These are phyloP conservation scores for Karalla daura DNA, from an alignment of 2,797 vertebrate species.

Conservation along the genomic window DNA sequence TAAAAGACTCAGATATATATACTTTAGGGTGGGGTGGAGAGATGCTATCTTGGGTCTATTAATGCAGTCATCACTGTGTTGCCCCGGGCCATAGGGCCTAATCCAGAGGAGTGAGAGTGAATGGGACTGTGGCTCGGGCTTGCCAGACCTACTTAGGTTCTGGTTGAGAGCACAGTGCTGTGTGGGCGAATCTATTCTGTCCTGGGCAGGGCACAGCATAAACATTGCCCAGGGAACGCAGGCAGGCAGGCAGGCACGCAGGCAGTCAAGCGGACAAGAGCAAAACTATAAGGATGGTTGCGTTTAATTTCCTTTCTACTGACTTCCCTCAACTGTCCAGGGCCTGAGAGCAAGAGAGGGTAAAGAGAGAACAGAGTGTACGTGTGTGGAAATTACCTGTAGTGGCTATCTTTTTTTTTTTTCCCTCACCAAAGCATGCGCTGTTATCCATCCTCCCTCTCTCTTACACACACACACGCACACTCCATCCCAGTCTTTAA, in stretches of 20 bases:
- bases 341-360: constrained; percentile 49
- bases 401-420: constrained; percentile 31
- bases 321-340: constrained; percentile 64
- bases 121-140: constrained; percentile 73
- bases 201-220: constrained; percentile 78
- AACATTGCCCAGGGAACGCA: constrained; percentile 80
- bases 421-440: constrained; percentile 37
- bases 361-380: constrained; percentile 40
- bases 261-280: constrained; percentile 77
- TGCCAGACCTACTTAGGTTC: constrained; percentile 83
- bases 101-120: constrained; percentile 80
- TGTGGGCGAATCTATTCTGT: constrained; percentile 85
- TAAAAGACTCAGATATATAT: constrained; percentile 55
- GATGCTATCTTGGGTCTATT: constrained; percentile 75
- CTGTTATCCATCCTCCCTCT: constrained; percentile 20
- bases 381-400: constrained; percentile 65
- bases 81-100: constrained; percentile 66
- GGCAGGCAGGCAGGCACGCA: constrained; percentile 66
- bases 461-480: constrained; percentile 14
- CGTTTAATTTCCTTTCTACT: constrained; percentile 78
- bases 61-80: constrained; percentile 65
- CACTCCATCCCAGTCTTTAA: constrained; percentile 39
- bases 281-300: constrained; percentile 78
- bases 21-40: constrained; percentile 54
- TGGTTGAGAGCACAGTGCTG: constrained; percentile 85